A percentile compares a stretch with the other conserved stretches of the same genome.
Evolutionary conservation across 2,113 vertebrate genomes (phyloP).

Genomic region (Chaenocephalus aceratus): DNA sequence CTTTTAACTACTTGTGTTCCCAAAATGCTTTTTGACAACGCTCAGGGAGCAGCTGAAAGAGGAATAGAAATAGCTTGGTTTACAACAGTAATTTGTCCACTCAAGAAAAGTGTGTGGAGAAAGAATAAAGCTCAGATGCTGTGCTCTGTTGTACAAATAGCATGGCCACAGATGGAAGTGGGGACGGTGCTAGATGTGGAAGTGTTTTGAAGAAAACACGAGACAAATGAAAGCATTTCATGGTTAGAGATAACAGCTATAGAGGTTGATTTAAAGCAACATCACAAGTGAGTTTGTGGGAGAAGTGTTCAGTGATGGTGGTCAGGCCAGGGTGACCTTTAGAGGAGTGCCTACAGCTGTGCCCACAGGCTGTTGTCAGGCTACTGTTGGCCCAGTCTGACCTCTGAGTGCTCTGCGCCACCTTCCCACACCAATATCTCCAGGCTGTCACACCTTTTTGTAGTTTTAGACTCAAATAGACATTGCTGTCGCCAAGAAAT

Average conservation of each 20-base stretch:
- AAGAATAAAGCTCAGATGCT: slow-evolving; percentile 13
- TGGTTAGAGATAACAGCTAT: background rate
- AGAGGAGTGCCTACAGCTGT: slow-evolving; percentile 69
- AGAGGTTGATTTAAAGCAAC: slow-evolving; percentile 9
- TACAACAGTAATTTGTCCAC: slow-evolving; percentile 49
- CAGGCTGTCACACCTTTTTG: slow-evolving; percentile 57
- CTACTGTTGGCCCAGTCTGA: slow-evolving; percentile 55
- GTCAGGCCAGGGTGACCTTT: slow-evolving; percentile 67
- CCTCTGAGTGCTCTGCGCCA: slow-evolving; percentile 51
- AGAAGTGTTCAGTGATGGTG: slow-evolving; percentile 39
- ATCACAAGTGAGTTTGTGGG: slow-evolving; percentile 40
- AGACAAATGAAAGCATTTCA: background rate
- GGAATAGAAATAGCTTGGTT: slow-evolving; percentile 30
- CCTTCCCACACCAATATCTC: slow-evolving; percentile 56
- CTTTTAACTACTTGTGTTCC: slow-evolving; percentile 28
- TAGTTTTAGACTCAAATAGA: slow-evolving; percentile 39
- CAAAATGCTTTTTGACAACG: slow-evolving; percentile 40
- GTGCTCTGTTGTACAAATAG: slow-evolving; percentile 36
- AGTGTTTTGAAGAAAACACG: background rate
- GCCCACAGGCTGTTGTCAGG: slow-evolving; percentile 68
- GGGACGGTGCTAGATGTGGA: background rate
- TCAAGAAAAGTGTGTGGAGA: slow-evolving; percentile 26
- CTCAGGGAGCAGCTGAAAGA: slow-evolving; percentile 31
- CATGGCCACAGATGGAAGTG: slow-evolving; percentile 13
- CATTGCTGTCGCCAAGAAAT: slow-evolving; percentile 43